Evolutionary conservation across 2,113 vertebrate species (phyloP).

Genomic region (Axis porcinus): DNA sequence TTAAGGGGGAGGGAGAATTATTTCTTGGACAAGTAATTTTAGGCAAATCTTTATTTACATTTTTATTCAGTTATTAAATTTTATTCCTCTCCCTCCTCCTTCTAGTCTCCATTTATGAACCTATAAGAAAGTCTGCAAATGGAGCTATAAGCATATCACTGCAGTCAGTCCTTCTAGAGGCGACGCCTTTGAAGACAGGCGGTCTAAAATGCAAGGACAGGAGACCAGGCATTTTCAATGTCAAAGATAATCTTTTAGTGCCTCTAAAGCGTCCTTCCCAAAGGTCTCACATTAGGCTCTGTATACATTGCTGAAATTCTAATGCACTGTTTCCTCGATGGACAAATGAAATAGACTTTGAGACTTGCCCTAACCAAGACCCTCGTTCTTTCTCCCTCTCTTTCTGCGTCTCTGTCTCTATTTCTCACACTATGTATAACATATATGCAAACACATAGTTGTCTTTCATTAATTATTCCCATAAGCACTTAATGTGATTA

Average conservation of each 20-base stretch:
- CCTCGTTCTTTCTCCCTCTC: not conserved
- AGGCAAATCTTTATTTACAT: conserved; percentile 99
- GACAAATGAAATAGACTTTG: conserved; percentile 48
- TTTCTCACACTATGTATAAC: not conserved
- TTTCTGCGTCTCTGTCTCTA: not conserved
- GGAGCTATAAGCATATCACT: conserved; percentile 85
- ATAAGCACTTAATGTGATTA: not conserved
- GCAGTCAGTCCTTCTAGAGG: conserved; percentile 82
- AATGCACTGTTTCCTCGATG: conserved; percentile 49
- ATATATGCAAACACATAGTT: not conserved
- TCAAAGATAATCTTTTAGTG: conserved; percentile 70
- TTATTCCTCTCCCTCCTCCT: conserved; percentile 91
- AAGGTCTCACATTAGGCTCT: conserved; percentile 59
- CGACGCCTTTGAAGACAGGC: conserved; percentile 79
- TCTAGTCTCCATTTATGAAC: conserved; percentile 90
- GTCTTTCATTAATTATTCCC: not conserved
- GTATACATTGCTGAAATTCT: conserved; percentile 58
- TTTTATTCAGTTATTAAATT: conserved; percentile 99
- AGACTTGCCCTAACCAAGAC: conserved; percentile 11
- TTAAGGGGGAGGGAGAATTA: conserved; percentile 95
- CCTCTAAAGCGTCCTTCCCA: conserved; percentile 57
- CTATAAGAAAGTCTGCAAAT: conserved; percentile 90
- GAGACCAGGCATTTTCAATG: conserved; percentile 67
- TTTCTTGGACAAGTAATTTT: conserved; percentile 99
- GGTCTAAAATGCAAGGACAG: conserved; percentile 69